Evolutionary conservation across 2,888 invertebrate genomes (phyloP).

Genomic region (Griposia aprilina): DNA sequence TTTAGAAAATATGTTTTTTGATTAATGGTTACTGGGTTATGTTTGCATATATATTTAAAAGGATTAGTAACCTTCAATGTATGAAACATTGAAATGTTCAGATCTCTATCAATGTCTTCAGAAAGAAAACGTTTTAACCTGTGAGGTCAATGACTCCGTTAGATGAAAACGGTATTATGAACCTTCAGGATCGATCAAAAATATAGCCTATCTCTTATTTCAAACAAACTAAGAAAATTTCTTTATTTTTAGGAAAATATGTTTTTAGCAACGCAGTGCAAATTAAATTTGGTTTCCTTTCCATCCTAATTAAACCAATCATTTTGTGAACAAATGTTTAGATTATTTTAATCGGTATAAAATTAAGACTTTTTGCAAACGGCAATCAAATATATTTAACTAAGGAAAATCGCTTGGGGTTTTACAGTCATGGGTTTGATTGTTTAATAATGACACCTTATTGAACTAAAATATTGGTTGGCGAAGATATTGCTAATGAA

Average conservation of each 20-base stretch:
- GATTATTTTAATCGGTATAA: not conserved
- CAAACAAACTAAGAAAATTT: not conserved
- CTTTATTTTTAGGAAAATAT: not conserved
- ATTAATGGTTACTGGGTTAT: not conserved
- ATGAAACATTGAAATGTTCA: constrained; percentile 1
- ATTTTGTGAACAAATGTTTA: not conserved
- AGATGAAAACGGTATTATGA: constrained; percentile 13
- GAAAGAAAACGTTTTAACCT: constrained; percentile 8
- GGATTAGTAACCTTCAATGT: not conserved
- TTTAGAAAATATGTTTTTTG: not conserved
- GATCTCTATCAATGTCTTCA: constrained; percentile 22
- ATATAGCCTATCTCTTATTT: not conserved
- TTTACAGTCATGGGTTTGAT: not conserved
- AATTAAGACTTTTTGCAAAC: not conserved
- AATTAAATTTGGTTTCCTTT: too few relatives aligned
- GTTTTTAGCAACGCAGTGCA: not conserved
- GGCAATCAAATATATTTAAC: not conserved
- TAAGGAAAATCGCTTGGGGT: not conserved
- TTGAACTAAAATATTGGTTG: constrained; percentile 13
- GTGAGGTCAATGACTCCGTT: constrained; percentile 31
- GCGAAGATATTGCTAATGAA: not conserved
- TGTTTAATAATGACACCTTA: constrained; percentile 17
- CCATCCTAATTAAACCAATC: not conserved
- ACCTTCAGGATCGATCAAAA: constrained; percentile 20
- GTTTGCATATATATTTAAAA: not conserved